Evolutionary conservation across 2,797 vertebrate species (phyloP), one percentile per base, ranked within the genome.

Genomic region (Gouania willdenowi): DNA sequence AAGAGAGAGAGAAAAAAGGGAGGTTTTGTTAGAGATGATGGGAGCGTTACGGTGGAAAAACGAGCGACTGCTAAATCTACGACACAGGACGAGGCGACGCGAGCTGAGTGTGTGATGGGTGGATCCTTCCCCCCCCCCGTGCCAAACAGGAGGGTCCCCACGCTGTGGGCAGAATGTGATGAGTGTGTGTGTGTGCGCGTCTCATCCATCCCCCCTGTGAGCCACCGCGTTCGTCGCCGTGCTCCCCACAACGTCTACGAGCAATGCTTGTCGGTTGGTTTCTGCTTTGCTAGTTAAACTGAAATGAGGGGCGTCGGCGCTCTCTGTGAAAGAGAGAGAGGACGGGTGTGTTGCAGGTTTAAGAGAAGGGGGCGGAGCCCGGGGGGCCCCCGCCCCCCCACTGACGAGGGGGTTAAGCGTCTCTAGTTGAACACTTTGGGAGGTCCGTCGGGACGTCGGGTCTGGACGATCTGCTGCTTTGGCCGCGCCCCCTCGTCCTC

Each of bases 381-480:
- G 71, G 71, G 70, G 51, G 21, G 60, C 47, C 52, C 44, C 69
- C 65, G 66, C 55, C 23, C 68, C 41, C 41, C 39, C 45, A 41
- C 48, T 8, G 10, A 28, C 39, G 51, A 41, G 22, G 19, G 36
- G 18, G 19, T 5, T 35, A 22, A 43, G 44, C 39, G 52, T 46
- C 35, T 68, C 70, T 93, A 93, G 12, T 87, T 90, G 72, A 77
- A 83, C 16, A 92, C 79, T 4, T 88, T 52, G 0, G 89, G 50
- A 0, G 92, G 86, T 0, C 85, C 89, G 0, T 94, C 93, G 0
- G 96, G 96, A 40, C 95, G 93, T 79, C 91, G 84, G 1, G 96
- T 99, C 87, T 94, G 96, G 48, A 94, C 82, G 14, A 98, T 96
- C 84, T 94, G 95, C 83, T 92, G 92, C 60, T 89, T 94, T 61